Evolutionary conservation across 2,113 vertebrate species (phyloP), one percentile per base, ranked within the genome.

Genomic region (Morone saxatilis): DNA sequence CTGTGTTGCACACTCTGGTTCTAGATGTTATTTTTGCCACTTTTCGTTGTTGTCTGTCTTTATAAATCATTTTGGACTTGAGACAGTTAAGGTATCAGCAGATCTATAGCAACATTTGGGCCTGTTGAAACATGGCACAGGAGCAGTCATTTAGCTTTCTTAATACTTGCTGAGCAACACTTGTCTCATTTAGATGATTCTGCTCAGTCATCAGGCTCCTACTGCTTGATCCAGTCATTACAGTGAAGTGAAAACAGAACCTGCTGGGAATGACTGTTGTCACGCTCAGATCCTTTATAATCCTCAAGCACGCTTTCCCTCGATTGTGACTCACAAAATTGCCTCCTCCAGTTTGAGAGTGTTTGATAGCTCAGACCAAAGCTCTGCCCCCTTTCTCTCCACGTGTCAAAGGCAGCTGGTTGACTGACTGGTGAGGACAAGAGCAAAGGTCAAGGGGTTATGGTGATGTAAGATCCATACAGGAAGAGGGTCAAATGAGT

Each of bases 401-500:
- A 20, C 13, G 60, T 85, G 83, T 88, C 85, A 76, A 53, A 78
- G 84, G 57, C 87, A 80, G 88, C 76, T 77, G 86, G 66, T 41
- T 7, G 62, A 41, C 38, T 17, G 74, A 43, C 54, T 1, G 36
- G 8, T 57, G 38, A 77, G 67, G 76, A 50, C 40, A 19, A 31
- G 69, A 31, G 51, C 48, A 76, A 66, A 83, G 89, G 87, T 91
- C 85, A 87, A 17, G 56, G 25, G 31, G 70, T 72, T 11, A 83
- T 1, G 25, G 76, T 80, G 84, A 90, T 71, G 60, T 68, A 78
- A 86, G 17, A 57, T 63, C 54, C 80, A 76, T 72, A 61, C 88
- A 90, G 90, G 92, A 92, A 91, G 45, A 78, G 53, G 60, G 65
- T 83, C 12, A 68, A 71, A 83, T 66, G 54, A 72, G 13, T 76